A percentile compares a stretch with the other conserved stretches of the same genome.
Evolutionary conservation across 1,140 invertebrate genomes (phyloP).

Genomic region (Lineus longissimus): DNA sequence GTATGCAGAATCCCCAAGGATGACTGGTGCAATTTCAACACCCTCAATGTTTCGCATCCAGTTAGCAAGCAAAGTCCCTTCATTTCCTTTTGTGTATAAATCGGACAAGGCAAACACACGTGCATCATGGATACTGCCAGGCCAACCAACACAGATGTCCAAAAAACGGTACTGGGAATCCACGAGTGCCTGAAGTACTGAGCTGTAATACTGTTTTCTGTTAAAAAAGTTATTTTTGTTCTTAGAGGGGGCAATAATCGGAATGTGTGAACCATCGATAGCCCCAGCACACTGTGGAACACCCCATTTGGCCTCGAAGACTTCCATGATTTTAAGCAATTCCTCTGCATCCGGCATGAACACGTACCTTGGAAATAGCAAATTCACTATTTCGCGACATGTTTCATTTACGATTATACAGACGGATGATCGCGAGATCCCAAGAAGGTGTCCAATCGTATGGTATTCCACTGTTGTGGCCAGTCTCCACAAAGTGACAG

Average conservation of each 20-base stretch:
- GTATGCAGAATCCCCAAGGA: not conserved
- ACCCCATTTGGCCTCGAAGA: slow-evolving; percentile 1
- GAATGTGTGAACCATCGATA: not conserved
- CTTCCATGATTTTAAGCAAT: not conserved
- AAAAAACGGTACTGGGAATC: not conserved
- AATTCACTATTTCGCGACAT: not conserved
- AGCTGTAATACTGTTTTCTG: not conserved
- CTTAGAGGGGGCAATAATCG: not conserved
- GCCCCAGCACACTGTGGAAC: not conserved
- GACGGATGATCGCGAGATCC: not conserved
- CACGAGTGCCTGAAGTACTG: not conserved
- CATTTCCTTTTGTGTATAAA: not conserved
- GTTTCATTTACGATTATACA: not conserved
- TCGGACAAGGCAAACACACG: not conserved
- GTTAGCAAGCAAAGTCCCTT: not conserved
- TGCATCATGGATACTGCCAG: slow-evolving; percentile 1
- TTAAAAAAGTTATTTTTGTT: not conserved
- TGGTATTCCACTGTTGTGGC: not conserved
- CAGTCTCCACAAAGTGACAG: not conserved
- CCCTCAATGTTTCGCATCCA: not conserved
- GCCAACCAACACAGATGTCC: not conserved
- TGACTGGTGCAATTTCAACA: not conserved
- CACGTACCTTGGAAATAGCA: not conserved
- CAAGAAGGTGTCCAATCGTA: not conserved
- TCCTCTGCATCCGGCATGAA: not conserved